Evolutionary conservation across 2,888 invertebrate genomes (phyloP), one percentile per base, ranked within the genome.

Genomic region (Sceliomorpha sp.): DNA sequence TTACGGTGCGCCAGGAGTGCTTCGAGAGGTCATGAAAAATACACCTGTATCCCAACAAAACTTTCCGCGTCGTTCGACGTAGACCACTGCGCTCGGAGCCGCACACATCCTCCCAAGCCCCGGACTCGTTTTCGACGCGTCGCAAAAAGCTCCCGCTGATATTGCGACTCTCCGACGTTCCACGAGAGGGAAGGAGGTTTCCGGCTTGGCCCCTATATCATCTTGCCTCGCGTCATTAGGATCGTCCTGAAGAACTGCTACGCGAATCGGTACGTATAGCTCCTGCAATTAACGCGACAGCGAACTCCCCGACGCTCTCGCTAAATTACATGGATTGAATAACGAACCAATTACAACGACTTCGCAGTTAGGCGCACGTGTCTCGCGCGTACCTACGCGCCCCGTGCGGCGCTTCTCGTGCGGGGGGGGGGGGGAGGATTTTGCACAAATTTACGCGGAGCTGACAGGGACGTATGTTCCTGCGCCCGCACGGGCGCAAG

Each of bases 261-360:
- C 51, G 45, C 17, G 63, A 62, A 67, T 62, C 26, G 68, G 55
- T 62, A 51, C 47, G 51, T 62, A 62, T 34, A 59, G 53, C 55
- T 55, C 32, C 45, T 27, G 64, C 51, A 66, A 70, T 70, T 62
- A 67, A 63, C 62, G 48, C 53, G 63, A 59, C 50, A 50, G 31
- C 24, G 56, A 45, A 55, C 42, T 37, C 45, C 63, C 59, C 50
- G 36, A 34, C 36, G 39, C 36, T 34, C 32, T 59, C 64, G 69
- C 70, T 78, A 74, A 76, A 76, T 77, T 79, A 75, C 74, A 73
- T 74, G 63, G 75, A 79, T 79, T 80, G 77, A 80, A 79, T 79
- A 80, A 80, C 80, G 79, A 78, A 78, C 74, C 77, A 80, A 80
- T 80, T 78, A 79, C 77, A 76, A 75, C 62, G 74, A 73, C 73